Conservation (phyloP, 2,888 invertebrate genomes). For the Anaspis maculata region DNA sequence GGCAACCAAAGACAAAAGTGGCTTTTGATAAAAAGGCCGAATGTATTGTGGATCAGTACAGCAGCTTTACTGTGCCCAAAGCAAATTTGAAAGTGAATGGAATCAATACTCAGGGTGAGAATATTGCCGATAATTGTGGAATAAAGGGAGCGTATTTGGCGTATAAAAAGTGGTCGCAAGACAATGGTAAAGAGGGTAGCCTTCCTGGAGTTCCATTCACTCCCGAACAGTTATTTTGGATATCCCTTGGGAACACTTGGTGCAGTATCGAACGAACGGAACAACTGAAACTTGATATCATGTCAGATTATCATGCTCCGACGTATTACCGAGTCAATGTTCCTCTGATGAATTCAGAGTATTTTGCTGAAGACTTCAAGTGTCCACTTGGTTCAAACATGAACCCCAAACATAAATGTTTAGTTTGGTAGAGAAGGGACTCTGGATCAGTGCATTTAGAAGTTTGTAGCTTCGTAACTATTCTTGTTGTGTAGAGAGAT, state of each 20-base stretch:
- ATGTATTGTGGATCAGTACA: constrained; percentile 85
- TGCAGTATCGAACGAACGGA: constrained; percentile 67
- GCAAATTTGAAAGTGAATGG: not conserved
- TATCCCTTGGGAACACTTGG: constrained; percentile 77
- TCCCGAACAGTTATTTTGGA: constrained; percentile 66
- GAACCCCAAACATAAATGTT: constrained; percentile 49
- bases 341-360: constrained; percentile 49
- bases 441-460: no score
- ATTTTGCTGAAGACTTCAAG: constrained; percentile 47
- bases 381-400: constrained; percentile 46
- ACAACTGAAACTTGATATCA: constrained; percentile 59
- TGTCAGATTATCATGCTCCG: constrained; percentile 64
- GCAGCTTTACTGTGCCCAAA: constrained; percentile 69
- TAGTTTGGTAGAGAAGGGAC: constrained; percentile 3
- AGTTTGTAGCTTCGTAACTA: no score
- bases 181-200: constrained; percentile 51
- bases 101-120: constrained; percentile 60
- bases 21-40: constrained; percentile 60
- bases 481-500: no score
- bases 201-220: constrained; percentile 43
- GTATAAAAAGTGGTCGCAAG: constrained; percentile 65
- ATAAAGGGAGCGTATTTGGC: constrained; percentile 65
- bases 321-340: constrained; percentile 40
- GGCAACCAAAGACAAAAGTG: constrained; percentile 43
- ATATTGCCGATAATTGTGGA: constrained; percentile 85